A percentile compares a stretch with the other conserved stretches of the same genome.
Evolutionary conservation across 2,113 vertebrate genomes (phyloP).

Genomic region (Engraulis encrasicolus): DNA sequence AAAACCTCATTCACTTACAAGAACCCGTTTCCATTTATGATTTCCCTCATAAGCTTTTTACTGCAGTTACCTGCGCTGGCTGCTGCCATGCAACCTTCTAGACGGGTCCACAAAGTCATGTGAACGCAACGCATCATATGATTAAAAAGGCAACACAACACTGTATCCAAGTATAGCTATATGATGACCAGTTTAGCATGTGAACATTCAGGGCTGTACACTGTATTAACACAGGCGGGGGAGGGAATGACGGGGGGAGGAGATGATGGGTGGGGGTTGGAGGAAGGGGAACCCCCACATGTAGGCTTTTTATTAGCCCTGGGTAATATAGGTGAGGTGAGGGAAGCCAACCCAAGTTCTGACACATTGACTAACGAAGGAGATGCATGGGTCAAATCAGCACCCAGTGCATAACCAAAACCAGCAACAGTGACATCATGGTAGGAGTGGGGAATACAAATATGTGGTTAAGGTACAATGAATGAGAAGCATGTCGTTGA

Average conservation of each 20-base stretch:
- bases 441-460: background rate
- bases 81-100: background rate
- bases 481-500: background rate
- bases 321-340: background rate
- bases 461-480: background rate
- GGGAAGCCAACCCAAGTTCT: background rate
- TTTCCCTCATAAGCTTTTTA: slow-evolving; percentile 9
- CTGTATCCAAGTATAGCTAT: background rate
- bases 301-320: background rate
- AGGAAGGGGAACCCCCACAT: background rate
- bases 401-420: background rate
- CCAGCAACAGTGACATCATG: background rate
- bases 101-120: background rate
- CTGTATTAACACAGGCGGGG: background rate
- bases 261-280: too few species aligned
- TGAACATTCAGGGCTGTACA: background rate
- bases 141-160: background rate
- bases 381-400: background rate
- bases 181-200: background rate
- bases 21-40: background rate
- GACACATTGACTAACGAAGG: background rate
- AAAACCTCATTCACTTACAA: slow-evolving; percentile 5
- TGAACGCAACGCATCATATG: slow-evolving; percentile 1
- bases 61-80: background rate
- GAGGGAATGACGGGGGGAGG: background rate